Base-by-base conservation (phyloP, 1,140 invertebrate species). In the Hermatobates lingyangjiaoensis region DNA sequence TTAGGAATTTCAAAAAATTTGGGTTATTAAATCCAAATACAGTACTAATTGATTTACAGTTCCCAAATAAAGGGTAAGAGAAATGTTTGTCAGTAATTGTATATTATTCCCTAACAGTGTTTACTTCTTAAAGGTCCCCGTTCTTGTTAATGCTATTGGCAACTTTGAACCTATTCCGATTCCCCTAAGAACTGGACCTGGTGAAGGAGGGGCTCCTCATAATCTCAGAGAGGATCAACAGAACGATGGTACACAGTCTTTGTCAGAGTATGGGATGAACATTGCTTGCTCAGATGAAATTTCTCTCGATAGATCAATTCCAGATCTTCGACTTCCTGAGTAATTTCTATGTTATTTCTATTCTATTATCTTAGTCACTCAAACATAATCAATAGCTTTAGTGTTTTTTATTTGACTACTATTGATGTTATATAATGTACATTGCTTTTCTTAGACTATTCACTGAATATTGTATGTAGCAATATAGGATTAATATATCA, bases 271-370 rank as follows among this genome's bases (percentile, higher is more conserved):
- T 71, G 93, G 93, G 27, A 97, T 97, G 81, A 97, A 97, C 63
- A 91, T 97, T 69, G 81, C 88, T 20, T 90, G 85, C 57, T 95
- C 91, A n/a, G 83, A 97, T 71, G 87, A 92, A 63, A 96, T 98
- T 60, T 75, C 81, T 7, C 63, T 70, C 52, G 75, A 81, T 62
- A 72, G 93, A 58, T 71, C 78, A 7, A 81, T 97, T 54, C 81
- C 82, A 23, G 93, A 98, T 66, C 87, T 88, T 0, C 72, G 93
- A 50, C 66, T 85, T 27, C 69, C 79, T 34, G 90, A 96, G 78
- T 83, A 68, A 70, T 72, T 68, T 20, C 34, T 24, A 34, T 7
- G n/a, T 10, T 10, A 34, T 10, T n/a, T n/a, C n/a, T n/a, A n/a
- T n/a, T n/a, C n/a, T n/a, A n/a, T n/a, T n/a, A n/a, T n/a, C n/a